A percentile compares a stretch with the other conserved stretches of the same genome.
Conservation (phyloP, 2,797 vertebrate genomes). For the Phoeniculus purpureus region DNA sequence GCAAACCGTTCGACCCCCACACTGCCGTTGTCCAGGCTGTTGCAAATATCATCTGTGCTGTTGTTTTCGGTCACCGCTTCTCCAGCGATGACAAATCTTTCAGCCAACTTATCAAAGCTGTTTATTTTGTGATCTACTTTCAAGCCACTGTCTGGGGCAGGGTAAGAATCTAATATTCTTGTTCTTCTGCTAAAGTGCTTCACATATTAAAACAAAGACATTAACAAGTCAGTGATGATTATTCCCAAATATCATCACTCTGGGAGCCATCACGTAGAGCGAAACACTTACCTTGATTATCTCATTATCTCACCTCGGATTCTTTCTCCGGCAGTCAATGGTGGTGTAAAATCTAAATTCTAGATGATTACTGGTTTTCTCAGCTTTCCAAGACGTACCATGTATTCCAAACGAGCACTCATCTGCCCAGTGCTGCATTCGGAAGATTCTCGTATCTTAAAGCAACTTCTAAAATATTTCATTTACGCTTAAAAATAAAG, state of each 20-base stretch:
- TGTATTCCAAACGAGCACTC: not conserved
- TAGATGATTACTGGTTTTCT: not conserved
- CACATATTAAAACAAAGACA: not conserved
- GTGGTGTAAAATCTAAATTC: not conserved
- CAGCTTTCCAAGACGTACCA: not conserved
- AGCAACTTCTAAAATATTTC: not conserved
- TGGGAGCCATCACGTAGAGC: not conserved
- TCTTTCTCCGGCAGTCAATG: not conserved
- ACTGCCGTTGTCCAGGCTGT: not conserved
- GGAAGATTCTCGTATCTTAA: not conserved
- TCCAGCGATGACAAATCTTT: constrained; percentile 59
- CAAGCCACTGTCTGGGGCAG: constrained; percentile 60
- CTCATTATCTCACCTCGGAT: not conserved
- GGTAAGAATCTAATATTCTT: constrained; percentile 45
- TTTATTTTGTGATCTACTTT: constrained; percentile 63
- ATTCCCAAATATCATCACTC: not conserved
- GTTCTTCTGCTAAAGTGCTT: not conserved
- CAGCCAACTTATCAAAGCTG: constrained; percentile 58
- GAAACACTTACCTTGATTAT: not conserved
- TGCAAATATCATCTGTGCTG: constrained; percentile 52
- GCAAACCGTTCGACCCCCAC: constrained; percentile 45
- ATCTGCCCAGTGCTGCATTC: not conserved
- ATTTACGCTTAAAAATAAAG: not conserved
- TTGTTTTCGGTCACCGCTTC: constrained; percentile 55
- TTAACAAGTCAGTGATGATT: not conserved